Evolutionary conservation across 2,113 vertebrate species (phyloP), one percentile per base, ranked within the genome.

Genomic region (Gorsachius goisagi): DNA sequence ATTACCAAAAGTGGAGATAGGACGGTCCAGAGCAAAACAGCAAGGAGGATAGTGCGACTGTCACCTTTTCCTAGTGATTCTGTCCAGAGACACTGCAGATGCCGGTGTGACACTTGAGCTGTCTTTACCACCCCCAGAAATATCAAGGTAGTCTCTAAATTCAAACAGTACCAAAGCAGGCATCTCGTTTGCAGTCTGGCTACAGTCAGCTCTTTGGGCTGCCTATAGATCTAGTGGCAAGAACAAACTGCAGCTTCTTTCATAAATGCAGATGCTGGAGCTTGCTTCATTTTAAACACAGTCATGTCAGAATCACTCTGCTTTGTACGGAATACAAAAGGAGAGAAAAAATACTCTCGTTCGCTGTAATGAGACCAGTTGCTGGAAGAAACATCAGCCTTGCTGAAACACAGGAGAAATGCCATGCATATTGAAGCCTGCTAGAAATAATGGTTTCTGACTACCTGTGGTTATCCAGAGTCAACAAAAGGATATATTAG

Each of bases 221-320:
- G 68, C 37, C 49, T 68, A 39, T 83, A 92, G 72, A 93, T 87
- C 64, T 81, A 75, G 68, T 58, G 73, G 88, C 73, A 92, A 94
- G 83, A 97, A 81, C 86, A 86, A 95, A 73, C 89, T 89, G 89
- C 95, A 79, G 77, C 62, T 91, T 73, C 86, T 92, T 90, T 95
- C 88, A 96, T 86, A 94, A 95, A 93, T 93, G 90, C 90, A 96
- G 83, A 92, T 96, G 60, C 85, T 63, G 49, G 52, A 81, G 49
- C 53, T 94, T 90, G 79, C 90, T 92, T 94, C 90, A 92, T 95
- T 96, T 94, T 83, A 78, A 96, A 92, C 72, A 84, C 86, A 93
- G 80, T 95, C 90, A 74, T 97, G 88, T 96, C 93, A 90, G 76
- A 95, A 82, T 39, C 56, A 49, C 56, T 8, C 80, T 88, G 88